Conservation (phyloP, 1,140 invertebrate genomes). For the Pectinophora gossypiella region DNA sequence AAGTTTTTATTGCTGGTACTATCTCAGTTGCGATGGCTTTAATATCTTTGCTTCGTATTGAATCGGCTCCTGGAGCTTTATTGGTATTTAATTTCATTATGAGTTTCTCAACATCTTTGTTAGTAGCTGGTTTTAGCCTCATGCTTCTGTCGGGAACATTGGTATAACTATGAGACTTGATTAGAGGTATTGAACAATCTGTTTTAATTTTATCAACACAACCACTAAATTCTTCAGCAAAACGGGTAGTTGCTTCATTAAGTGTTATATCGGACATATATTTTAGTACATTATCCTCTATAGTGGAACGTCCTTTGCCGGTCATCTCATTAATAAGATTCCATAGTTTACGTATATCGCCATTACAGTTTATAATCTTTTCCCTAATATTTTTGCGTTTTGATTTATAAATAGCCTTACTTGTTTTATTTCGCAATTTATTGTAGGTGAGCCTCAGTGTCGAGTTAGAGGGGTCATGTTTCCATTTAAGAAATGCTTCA, state of each 20-base stretch:
- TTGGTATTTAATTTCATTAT: background rate
- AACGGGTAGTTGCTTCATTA: background rate
- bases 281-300: background rate
- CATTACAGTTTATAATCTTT: conserved; percentile 6
- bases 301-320: conserved; percentile 6
- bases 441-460: conserved; percentile 16
- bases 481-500: conserved; percentile 11
- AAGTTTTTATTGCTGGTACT: background rate
- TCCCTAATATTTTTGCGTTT: conserved; percentile 12
- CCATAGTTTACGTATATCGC: conserved; percentile 14
- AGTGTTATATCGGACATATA: background rate
- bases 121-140: background rate
- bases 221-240: background rate
- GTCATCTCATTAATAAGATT: conserved; percentile 13
- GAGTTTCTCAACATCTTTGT: background rate
- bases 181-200: background rate
- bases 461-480: conserved; percentile 12
- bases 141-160: background rate
- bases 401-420: conserved; percentile 11
- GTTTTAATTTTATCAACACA: background rate
- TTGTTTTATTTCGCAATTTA: conserved; percentile 26
- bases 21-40: background rate
- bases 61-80: background rate
- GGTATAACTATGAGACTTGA: background rate
- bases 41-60: background rate